These are phyloP conservation scores for Pheosia gnoma DNA, from an alignment of 2,888 invertebrate species.

Conservation along the genomic window DNA sequence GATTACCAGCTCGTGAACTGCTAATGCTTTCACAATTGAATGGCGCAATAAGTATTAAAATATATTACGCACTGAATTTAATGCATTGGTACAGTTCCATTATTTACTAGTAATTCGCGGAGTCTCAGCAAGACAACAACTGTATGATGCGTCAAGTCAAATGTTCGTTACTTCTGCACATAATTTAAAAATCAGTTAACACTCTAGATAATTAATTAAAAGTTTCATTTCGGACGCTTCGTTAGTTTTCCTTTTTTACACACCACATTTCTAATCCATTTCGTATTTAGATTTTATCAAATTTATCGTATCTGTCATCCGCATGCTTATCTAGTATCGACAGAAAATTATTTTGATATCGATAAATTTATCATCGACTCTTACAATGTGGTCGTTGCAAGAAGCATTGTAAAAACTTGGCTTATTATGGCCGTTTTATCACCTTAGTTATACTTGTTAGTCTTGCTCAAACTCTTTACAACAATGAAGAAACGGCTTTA, in stretches of 20 bases:
- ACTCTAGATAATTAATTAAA: constrained; percentile 45
- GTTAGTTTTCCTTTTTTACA: constrained; percentile 36
- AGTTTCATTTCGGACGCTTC: constrained; percentile 52
- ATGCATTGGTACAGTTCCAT: background rate
- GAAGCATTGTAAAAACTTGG: background rate
- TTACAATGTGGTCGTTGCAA: constrained; percentile 5
- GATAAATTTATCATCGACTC: constrained; percentile 11
- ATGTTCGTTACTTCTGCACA: constrained; percentile 24
- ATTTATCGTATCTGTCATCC: constrained; percentile 17
- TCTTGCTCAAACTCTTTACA: constrained; percentile 10
- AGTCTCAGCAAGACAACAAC: constrained; percentile 5
- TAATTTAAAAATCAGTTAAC: constrained; percentile 38
- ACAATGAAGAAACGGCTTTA: constrained; percentile 18
- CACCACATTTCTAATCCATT: constrained; percentile 29
- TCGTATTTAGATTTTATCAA: constrained; percentile 4
- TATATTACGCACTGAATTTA: constrained; percentile 3
- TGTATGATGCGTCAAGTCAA: background rate
- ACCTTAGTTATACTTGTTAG: constrained; percentile 18
- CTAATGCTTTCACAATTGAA: constrained; percentile 30
- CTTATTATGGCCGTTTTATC: constrained; percentile 21
- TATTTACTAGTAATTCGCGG: constrained; percentile 2
- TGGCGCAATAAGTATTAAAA: constrained; percentile 12
- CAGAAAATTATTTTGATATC: constrained; percentile 12
- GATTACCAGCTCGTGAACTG: constrained; percentile 38
- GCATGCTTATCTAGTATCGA: constrained; percentile 15